Percentiles rank a stretch among this genome's conserved stretches.
phyloP scores from a whole-genome alignment of 2,113 vertebrate genomes.

The Bombycilla garrulus region DNA sequence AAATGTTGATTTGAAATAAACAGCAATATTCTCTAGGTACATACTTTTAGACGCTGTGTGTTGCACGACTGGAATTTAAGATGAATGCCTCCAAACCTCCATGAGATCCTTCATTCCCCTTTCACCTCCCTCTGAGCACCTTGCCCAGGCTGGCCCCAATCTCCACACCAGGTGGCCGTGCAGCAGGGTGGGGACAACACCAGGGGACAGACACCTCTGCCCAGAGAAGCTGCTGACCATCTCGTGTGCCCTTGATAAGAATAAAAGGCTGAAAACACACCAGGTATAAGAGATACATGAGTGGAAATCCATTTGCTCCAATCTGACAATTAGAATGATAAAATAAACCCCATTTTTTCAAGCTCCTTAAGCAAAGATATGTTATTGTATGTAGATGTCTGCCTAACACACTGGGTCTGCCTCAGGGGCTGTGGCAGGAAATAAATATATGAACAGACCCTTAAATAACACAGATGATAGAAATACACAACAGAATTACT shows the following conservation, averaged over 20 bases:
- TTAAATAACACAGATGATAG: neutral
- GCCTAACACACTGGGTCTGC: neutral
- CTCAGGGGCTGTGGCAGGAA: neutral
- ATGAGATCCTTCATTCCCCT: neutral
- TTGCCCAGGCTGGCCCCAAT: neutral
- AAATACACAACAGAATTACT: neutral
- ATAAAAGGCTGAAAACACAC: neutral
- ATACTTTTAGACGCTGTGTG: rapidly evolving
- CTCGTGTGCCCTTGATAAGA: neutral
- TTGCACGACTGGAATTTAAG: neutral
- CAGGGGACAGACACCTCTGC: neutral
- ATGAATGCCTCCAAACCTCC: neutral
- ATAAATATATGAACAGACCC: neutral
- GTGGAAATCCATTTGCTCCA: neutral
- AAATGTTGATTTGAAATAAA: neutral
- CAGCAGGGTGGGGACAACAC: neutral
- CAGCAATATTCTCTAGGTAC: neutral
- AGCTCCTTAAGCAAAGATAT: neutral
- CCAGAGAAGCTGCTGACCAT: neutral
- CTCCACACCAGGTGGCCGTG: neutral
- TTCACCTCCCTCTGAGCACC: neutral
- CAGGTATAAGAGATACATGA: neutral
- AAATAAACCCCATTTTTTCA: neutral
- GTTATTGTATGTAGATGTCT: neutral
- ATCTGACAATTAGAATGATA: neutral